Evolutionary conservation across 2,888 invertebrate genomes (phyloP), one percentile per base, ranked within the genome.

Genomic region (Formica aserva): DNA sequence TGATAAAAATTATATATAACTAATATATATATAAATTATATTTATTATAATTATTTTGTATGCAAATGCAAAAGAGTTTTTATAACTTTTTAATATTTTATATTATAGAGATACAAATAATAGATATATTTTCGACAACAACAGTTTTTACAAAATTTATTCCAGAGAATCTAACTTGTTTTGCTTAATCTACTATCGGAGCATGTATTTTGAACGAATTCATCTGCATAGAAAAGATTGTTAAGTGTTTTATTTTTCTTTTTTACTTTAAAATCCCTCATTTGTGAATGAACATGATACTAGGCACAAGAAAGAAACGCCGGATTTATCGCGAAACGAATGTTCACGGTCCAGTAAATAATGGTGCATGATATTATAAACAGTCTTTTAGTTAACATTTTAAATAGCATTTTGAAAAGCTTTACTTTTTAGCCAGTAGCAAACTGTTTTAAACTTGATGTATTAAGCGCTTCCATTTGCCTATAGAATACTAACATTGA

Each of bases 401-500:
- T 48, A 32, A 15, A 32, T 48, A 52, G 8, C n/a, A 18, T 69
- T 48, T 69, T 32, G 8, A 69, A 18, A 32, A 52, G n/a, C 13
- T 52, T 8, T 9, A 22, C 22, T 71, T 71, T 6, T 71, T 32
- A 32, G 9, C 0, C 15, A 52, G 1, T 22, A 32, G 15, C 15
- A 71, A 71, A 52, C 48, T 22, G n/a, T 52, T 69, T 52, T 52
- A 15, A 5, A 15, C n/a, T 32, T 71, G 52, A 67, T n/a, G 29
- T 48, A 52, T 48, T 9, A 67, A 67, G 5, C 9, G 26, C 26
- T 9, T 66, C 8, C 4, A 41, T 4, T 67, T 29, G 26, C 11
- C 5, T 67, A 1, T 48, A 45, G 15, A 57, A 45, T 67, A 45
- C 9, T 41, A 26, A 48, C 29, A 29, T 67, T 41, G 66, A 66